These are phyloP conservation scores for Jacana jacana DNA, from an alignment of 2,113 vertebrate genomes.

Conservation along the genomic window DNA sequence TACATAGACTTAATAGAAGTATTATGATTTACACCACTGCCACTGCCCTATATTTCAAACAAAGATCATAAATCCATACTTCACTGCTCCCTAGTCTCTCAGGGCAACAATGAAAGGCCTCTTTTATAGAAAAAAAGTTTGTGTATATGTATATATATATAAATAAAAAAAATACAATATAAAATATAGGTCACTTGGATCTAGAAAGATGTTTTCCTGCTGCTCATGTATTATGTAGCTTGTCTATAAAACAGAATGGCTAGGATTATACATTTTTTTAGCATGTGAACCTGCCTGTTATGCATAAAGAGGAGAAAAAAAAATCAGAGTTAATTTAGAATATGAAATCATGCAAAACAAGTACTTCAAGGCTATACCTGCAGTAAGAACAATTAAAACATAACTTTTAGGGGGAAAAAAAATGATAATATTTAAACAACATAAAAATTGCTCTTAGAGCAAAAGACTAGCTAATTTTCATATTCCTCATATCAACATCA, in stretches of 20 bases:
- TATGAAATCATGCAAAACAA: background rate
- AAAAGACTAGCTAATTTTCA: background rate
- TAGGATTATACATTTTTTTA: background rate
- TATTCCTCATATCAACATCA: background rate
- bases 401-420: background rate
- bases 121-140: too few species aligned
- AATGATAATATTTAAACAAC: background rate
- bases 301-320: background rate
- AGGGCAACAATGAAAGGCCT: background rate
- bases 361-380: background rate
- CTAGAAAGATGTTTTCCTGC: background rate
- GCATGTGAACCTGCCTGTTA: background rate
- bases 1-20: background rate
- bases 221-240: background rate
- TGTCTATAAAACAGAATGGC: background rate
- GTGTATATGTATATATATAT: too few species aligned
- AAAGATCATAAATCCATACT: background rate
- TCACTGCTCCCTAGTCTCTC: background rate
- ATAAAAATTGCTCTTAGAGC: background rate
- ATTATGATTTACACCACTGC: background rate
- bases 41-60: background rate
- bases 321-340: background rate
- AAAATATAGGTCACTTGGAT: background rate
- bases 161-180: background rate
- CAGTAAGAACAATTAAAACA: background rate